A percentile compares a stretch with the other conserved stretches of the same genome.
phyloP scores from a whole-genome alignment of 2,797 vertebrate genomes.

The Acrocephalus scirpaceus region DNA sequence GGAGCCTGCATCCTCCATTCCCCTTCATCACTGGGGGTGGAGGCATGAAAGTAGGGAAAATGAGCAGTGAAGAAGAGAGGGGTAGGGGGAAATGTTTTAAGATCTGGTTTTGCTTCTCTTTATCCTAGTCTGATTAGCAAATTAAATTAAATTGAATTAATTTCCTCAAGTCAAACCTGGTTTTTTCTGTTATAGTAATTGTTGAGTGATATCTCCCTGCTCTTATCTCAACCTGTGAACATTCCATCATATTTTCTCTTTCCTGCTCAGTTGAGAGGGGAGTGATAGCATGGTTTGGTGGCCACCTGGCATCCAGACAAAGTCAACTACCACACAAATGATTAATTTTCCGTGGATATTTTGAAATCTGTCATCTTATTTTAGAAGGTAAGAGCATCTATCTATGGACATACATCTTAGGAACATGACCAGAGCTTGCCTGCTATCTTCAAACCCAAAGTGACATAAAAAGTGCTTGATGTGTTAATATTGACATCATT shows the following conservation, averaged over 20 bases:
- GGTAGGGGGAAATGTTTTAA: background rate
- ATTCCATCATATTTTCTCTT: background rate
- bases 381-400: background rate
- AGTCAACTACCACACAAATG: background rate
- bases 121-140: background rate
- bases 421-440: background rate
- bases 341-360: background rate
- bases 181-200: background rate
- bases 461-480: background rate
- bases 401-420: background rate
- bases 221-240: background rate
- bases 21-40: rapidly evolving
- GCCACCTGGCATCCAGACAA: background rate
- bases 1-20: rapidly evolving
- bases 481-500: background rate
- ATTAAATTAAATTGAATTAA: background rate
- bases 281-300: background rate
- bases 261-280: background rate
- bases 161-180: background rate
- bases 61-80: background rate
- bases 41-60: background rate
- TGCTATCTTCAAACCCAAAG: background rate
- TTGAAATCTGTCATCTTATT: background rate
- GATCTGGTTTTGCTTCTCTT: background rate
- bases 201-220: background rate